Evolutionary conservation across 2,113 vertebrate species (phyloP).

Genomic region (Eudorcas thomsonii): DNA sequence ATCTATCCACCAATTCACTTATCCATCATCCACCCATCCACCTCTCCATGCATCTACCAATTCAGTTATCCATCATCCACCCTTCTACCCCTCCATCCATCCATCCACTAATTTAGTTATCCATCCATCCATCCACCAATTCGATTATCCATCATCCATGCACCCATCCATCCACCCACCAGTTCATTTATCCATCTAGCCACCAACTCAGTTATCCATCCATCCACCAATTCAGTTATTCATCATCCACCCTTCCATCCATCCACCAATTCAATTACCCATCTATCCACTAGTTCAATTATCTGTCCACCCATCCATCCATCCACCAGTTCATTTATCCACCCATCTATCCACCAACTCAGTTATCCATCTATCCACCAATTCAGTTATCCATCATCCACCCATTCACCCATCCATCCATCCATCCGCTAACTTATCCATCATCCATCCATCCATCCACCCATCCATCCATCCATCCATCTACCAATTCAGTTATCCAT

Average conservation of each 20-base stretch:
- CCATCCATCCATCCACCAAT: too few species aligned
- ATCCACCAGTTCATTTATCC: not conserved
- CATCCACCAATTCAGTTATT: accelerated
- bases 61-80: too few species aligned
- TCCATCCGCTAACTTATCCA: not conserved
- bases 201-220: too few species aligned
- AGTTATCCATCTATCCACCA: not conserved
- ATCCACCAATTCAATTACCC: accelerated
- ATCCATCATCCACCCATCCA: accelerated
- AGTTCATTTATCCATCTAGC: too few species aligned
- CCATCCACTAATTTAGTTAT: not conserved
- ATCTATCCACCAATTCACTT: accelerated
- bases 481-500: not conserved
- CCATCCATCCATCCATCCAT: too few species aligned
- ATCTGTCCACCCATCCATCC: not conserved
- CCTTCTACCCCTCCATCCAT: too few species aligned
- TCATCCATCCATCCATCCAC: too few species aligned
- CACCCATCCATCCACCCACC: too few species aligned
- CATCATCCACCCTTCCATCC: accelerated
- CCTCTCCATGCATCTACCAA: accelerated
- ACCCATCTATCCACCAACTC: too few species aligned
- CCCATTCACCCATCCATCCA: not conserved
- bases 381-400: accelerated
- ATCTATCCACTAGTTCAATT: too few species aligned
- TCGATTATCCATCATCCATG: not conserved